Percentiles rank a stretch among this genome's conserved stretches.
Conservation (phyloP, 2,797 vertebrate species). For the Acrossocheilus fasciatus region DNA sequence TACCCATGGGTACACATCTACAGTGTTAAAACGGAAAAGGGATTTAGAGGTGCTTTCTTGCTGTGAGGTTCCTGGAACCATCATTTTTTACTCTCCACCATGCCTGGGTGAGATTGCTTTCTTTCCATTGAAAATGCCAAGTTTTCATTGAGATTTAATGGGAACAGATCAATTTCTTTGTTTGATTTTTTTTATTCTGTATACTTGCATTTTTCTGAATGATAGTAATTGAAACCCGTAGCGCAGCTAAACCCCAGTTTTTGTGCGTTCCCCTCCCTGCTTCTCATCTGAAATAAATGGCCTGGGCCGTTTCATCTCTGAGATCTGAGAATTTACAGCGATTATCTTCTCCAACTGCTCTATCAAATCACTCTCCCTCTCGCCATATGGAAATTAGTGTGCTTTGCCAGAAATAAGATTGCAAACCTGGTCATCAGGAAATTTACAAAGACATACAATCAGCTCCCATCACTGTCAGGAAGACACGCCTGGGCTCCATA, state of each 20-base stretch:
- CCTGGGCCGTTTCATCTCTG: not conserved
- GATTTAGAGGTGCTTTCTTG: not conserved
- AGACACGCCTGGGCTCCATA: constrained; percentile 35
- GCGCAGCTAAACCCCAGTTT: not conserved
- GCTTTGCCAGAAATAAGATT: constrained; percentile 46
- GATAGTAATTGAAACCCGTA: constrained; percentile 9
- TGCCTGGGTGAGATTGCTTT: constrained; percentile 33
- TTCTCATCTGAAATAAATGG: constrained; percentile 15
- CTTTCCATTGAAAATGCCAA: constrained; percentile 31
- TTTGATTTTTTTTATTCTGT: not conserved
- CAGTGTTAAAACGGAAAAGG: not conserved
- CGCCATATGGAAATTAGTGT: constrained; percentile 54
- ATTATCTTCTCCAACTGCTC: constrained; percentile 50
- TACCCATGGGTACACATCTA: not conserved
- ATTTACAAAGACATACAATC: constrained; percentile 55
- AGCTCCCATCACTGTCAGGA: constrained; percentile 49
- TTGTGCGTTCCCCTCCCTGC: not conserved
- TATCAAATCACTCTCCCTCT: constrained; percentile 34
- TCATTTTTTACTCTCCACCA: not conserved
- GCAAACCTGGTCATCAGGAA: constrained; percentile 47
- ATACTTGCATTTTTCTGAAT: constrained; percentile 14
- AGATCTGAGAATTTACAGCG: constrained; percentile 22
- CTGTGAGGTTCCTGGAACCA: constrained; percentile 13
- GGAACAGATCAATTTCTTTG: constrained; percentile 1
- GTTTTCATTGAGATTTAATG: constrained; percentile 31